Evolutionary conservation across 2,888 invertebrate genomes (phyloP), one percentile per base, ranked within the genome.

Genomic region (Drosophila kuntzei): DNA sequence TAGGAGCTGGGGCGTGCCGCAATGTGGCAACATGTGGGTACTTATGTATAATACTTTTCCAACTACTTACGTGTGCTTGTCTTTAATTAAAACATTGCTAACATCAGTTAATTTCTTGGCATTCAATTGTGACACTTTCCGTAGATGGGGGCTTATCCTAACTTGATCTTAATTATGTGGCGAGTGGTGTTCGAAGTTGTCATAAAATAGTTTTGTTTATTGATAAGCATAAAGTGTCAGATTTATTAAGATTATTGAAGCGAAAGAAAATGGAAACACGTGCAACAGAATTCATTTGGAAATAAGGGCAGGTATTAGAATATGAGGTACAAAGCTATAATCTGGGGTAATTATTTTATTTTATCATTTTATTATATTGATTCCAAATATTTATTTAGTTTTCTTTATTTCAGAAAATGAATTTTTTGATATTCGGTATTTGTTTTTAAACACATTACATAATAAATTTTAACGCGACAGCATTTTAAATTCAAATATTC

Each of bases 1-100:
- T 16, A 25, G 41, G 14, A 34, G 55, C 39, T 39, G 58, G 60
- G 69, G 65, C 61, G 44, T 70, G 75, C 59, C 69, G 46, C 65
- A 70, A 73, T 76, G 69, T 85, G 85, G 87, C 85, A 87, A 75
- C 78, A 85, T 85, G 87, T 84, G 85, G 85, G 85, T 80, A 79
- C 73, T 82, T 85, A 80, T 85, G 80, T 55, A 76, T 71, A 69
- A 71, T 61, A 71, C 54, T 70, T 70, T 66, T 61, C 65, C 72
- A 71, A 69, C 74, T 71, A 70, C 70, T 80, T 47, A 47, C 36
- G 57, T 36, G 25, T 55, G 76, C 66, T 77, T 75, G 65, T 55
- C 65, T 80, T 80, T 83, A 86, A 83, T 86, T 83, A 83, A 86
- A 83, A 83, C 71, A 69, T 71, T 80, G 83, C 86, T 86, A 83